Percentiles rank a stretch among this genome's conserved stretches.
Evolutionary conservation across 1,140 invertebrate species (phyloP).

Genomic region (Atta colombica): DNA sequence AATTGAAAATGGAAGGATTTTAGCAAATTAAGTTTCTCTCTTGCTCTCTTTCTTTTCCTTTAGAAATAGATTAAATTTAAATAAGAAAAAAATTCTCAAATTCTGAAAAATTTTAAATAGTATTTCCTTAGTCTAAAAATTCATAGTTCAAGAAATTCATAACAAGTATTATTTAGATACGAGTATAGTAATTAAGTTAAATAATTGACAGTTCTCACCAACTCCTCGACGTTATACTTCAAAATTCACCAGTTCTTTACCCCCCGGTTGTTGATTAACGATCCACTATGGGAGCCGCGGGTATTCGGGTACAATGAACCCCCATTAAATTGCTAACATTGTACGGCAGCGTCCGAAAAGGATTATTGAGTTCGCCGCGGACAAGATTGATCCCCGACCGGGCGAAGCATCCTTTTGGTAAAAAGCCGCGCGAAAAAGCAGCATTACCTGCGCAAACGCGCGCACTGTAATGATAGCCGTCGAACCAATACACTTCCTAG

Average conservation of each 20-base stretch:
- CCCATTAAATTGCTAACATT: conserved; percentile 59
- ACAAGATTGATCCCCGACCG: conserved; percentile 67
- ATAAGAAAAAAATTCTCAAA: not conserved
- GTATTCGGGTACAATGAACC: conserved; percentile 59
- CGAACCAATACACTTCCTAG: conserved; percentile 38
- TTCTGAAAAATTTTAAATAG: not conserved
- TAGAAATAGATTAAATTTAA: not conserved
- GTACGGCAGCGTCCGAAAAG: conserved; percentile 55
- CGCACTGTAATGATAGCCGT: conserved; percentile 17
- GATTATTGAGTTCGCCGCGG: conserved; percentile 58
- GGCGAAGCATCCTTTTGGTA: conserved; percentile 56
- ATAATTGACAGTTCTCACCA: conserved; percentile 12
- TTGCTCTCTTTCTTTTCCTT: too few species aligned
- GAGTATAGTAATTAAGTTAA: conserved; percentile 24
- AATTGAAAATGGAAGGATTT: not conserved
- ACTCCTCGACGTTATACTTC: not conserved
- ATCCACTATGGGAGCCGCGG: conserved; percentile 46
- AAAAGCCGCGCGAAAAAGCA: conserved; percentile 65
- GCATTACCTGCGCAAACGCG: conserved; percentile 46
- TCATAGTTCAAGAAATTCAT: not conserved
- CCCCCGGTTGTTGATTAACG: conserved; percentile 53
- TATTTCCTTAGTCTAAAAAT: not conserved
- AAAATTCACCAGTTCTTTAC: conserved; percentile 15
- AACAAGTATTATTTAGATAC: not conserved
- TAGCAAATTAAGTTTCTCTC: not conserved